Evolutionary conservation across 2,888 invertebrate genomes (phyloP).

Genomic region (Catonia carolina): DNA sequence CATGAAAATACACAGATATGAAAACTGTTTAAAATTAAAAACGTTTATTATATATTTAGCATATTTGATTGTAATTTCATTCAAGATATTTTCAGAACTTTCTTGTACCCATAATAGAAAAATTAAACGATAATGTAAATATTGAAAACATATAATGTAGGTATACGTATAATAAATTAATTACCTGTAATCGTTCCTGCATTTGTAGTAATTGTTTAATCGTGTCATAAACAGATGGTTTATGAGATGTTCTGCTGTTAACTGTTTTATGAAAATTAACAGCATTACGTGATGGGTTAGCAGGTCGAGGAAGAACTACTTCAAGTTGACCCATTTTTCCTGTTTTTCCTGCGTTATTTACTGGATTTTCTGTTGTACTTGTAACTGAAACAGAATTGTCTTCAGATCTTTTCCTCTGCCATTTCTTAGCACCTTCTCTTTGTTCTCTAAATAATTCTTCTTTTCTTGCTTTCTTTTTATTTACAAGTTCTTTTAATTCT

Average conservation of each 20-base stretch:
- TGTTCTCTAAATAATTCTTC: conserved; percentile 1
- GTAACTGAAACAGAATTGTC: not conserved
- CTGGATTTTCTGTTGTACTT: conserved; percentile 23
- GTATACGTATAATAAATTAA: no score
- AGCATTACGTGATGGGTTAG: conserved; percentile 45
- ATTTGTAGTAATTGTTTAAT: conserved; percentile 51
- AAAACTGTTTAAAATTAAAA: no score
- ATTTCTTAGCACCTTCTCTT: conserved; percentile 10
- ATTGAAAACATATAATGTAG: no score
- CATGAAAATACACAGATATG: no score
- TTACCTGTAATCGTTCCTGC: conserved; percentile 52
- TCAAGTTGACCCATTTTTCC: conserved; percentile 53
- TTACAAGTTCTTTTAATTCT: conserved; percentile 55
- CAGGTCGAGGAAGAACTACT: conserved; percentile 55
- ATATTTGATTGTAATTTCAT: no score
- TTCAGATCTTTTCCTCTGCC: conserved; percentile 13
- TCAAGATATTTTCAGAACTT: no score
- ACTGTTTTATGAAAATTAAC: conserved; percentile 24
- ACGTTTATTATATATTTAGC: no score
- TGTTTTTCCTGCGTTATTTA: conserved; percentile 30
- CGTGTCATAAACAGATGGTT: conserved; percentile 50
- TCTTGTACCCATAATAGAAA: no score
- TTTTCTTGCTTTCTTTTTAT: conserved; percentile 39
- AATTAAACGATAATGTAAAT: no score
- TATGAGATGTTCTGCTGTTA: conserved; percentile 37